Conservation (phyloP, 2,797 vertebrate genomes). For the Melopsittacus undulatus region DNA sequence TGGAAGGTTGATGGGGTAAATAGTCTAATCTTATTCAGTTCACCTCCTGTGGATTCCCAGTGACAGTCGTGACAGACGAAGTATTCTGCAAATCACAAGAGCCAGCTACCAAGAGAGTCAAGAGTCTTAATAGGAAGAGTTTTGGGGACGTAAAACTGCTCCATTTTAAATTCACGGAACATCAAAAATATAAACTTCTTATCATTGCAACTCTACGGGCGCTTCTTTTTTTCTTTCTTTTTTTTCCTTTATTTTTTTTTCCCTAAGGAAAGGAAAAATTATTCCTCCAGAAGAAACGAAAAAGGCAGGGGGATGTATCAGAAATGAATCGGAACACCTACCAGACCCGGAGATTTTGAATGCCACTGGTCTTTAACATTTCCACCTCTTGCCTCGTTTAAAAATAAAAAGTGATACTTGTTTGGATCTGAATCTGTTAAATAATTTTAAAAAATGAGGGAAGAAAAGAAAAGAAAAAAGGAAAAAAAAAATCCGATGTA, state of each 20-base stretch:
- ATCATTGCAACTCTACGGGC: not conserved
- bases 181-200: not conserved
- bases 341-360: not conserved
- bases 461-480: not conserved
- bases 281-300: not conserved
- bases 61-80: constrained; percentile 75
- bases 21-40: constrained; percentile 82
- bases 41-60: constrained; percentile 75
- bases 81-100: constrained; percentile 78
- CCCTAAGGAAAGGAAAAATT: not conserved
- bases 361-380: not conserved
- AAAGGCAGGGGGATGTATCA: not conserved
- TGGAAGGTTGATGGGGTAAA: constrained; percentile 76
- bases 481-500: not conserved
- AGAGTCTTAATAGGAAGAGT: constrained; percentile 24
- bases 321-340: constrained; percentile 12
- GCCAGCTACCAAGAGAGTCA: constrained; percentile 43
- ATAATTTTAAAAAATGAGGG: not conserved
- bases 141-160: constrained; percentile 8
- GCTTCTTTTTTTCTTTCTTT: too few species aligned
- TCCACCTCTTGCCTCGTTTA: not conserved
- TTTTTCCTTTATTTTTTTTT: too few species aligned
- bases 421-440: not conserved
- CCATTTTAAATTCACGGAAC: not conserved
- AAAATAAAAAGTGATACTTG: not conserved